A percentile compares a stretch with the other conserved stretches of the same genome.
phyloP scores from a whole-genome alignment of 2,113 vertebrate genomes.

The Pseudonaja textilis region DNA sequence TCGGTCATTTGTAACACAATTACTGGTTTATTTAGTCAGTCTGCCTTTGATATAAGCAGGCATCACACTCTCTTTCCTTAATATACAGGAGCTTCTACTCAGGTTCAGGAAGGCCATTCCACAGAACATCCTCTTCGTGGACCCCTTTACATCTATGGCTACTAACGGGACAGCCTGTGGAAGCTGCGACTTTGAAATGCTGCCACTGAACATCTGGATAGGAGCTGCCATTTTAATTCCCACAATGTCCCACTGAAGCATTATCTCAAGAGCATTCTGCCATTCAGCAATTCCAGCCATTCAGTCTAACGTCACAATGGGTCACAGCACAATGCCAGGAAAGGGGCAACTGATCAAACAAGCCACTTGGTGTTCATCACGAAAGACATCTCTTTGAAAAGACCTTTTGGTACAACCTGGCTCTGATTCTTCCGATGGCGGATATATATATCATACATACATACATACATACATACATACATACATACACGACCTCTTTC shows the following conservation, averaged over 20 bases:
- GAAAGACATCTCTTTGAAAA: background rate
- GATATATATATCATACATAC: too few relatives aligned
- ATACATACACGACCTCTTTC: background rate
- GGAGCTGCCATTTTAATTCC: background rate
- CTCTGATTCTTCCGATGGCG: background rate
- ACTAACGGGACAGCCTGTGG: background rate
- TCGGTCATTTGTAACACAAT: background rate
- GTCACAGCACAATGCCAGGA: background rate
- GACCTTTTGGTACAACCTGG: background rate
- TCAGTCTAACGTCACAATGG: background rate
- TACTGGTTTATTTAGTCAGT: background rate
- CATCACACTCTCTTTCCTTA: background rate
- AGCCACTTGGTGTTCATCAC: background rate
- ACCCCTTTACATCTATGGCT: background rate
- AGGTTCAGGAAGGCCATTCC: background rate
- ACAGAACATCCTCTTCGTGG: background rate
- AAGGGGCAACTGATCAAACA: background rate
- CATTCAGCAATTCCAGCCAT: background rate
- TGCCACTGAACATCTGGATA: background rate
- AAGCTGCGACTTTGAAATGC: background rate
- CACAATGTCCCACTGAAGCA: background rate
- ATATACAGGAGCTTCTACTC: background rate
- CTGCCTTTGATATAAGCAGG: background rate
- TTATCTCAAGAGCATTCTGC: background rate
- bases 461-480: too few relatives aligned